Conservation (phyloP, 1,140 invertebrate species). For the Temnothorax nylanderi region DNA sequence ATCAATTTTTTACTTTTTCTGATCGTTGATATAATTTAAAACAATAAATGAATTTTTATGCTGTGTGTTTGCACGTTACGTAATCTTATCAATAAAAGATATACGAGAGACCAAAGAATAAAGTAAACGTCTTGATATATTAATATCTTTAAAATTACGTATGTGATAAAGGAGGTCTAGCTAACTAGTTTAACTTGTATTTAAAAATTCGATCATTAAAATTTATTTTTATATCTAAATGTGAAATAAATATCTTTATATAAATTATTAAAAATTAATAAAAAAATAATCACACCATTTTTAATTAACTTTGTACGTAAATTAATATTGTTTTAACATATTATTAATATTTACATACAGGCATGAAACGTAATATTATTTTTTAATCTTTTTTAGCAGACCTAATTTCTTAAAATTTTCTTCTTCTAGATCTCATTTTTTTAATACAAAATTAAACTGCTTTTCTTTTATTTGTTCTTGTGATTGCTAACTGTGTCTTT, state of each 20-base stretch:
- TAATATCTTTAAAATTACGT: too few relatives aligned
- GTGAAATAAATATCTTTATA: neutral
- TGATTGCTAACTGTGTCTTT: neutral
- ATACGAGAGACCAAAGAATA: neutral
- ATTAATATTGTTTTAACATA: too few relatives aligned
- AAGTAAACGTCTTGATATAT: neutral
- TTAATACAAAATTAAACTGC: neutral
- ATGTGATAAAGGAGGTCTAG: too few relatives aligned
- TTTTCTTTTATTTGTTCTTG: neutral
- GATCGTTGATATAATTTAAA: constrained; percentile 12
- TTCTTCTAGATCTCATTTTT: too few relatives aligned
- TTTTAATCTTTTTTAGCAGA: neutral
- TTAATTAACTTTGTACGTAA: too few relatives aligned
- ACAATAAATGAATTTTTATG: neutral
- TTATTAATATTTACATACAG: too few relatives aligned
- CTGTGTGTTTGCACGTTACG: neutral
- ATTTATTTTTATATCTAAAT: neutral
- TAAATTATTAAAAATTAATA: too few relatives aligned
- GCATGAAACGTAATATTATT: neutral
- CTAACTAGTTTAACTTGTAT: too few relatives aligned
- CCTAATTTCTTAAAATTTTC: neutral
- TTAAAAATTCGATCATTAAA: too few relatives aligned
- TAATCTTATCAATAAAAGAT: constrained; percentile 17
- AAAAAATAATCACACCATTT: too few relatives aligned
- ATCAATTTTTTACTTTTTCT: constrained; percentile 19